Conservation (phyloP, 2,888 invertebrate species). For the Rhabditoides inermis region DNA sequence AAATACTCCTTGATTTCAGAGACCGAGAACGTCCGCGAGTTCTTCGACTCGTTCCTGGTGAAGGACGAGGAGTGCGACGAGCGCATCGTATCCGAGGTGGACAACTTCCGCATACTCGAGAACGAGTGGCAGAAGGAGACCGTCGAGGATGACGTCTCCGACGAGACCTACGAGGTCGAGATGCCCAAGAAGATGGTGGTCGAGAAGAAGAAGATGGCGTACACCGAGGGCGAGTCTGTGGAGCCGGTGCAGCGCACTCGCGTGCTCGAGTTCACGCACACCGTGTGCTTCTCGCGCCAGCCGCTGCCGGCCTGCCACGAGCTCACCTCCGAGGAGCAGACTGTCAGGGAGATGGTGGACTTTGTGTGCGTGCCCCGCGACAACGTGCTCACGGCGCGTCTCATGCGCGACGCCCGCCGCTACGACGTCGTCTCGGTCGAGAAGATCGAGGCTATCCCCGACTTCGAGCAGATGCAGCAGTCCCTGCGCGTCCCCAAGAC, state of each 20-base stretch:
- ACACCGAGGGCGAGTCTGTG: slow-evolving; percentile 12
- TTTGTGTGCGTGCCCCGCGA: slow-evolving; percentile 19
- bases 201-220: slow-evolving; percentile 4
- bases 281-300: slow-evolving; percentile 42
- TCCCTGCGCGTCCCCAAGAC: not conserved
- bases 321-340: no score
- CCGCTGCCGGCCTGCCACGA: slow-evolving; percentile 39
- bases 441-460: slow-evolving; percentile 8
- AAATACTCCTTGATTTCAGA: no score
- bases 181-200: slow-evolving; percentile 3
- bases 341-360: no score
- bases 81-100: no score
- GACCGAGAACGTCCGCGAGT: slow-evolving; percentile 36
- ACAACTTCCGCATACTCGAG: slow-evolving; percentile 4
- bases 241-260: slow-evolving; percentile 31
- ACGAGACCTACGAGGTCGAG: slow-evolving; percentile 14
- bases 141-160: slow-evolving; percentile 11
- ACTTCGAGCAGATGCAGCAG: not conserved
- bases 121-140: slow-evolving; percentile 16
- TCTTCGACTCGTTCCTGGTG: slow-evolving; percentile 42
- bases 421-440: slow-evolving; percentile 10
- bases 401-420: slow-evolving; percentile 18
- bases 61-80: slow-evolving; percentile 14
- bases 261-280: slow-evolving; percentile 34
- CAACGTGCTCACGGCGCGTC: slow-evolving; percentile 16